Percentiles rank a stretch among this genome's conserved stretches.
Evolutionary conservation across 2,797 vertebrate species (phyloP).

Genomic region (Eospalax fontanierii): DNA sequence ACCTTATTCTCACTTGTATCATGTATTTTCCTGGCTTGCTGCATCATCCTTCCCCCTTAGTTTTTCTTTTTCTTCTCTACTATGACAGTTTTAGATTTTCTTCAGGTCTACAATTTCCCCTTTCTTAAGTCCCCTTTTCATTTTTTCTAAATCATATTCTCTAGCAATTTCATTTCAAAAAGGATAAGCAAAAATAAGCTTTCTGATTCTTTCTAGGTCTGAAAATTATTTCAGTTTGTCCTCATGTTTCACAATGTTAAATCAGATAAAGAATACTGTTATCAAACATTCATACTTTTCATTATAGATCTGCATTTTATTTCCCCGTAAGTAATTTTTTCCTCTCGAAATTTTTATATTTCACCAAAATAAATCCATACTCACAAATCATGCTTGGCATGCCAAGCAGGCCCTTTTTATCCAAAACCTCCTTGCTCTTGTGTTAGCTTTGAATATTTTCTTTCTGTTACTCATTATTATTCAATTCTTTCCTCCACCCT

Average conservation of each 20-base stretch:
- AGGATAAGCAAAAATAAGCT: background rate
- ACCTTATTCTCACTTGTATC: conserved; percentile 18
- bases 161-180: conserved; percentile 60
- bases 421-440: background rate
- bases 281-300: conserved; percentile 30
- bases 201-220: background rate
- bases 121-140: conserved; percentile 30
- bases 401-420: background rate
- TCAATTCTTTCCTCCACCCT: conserved; percentile 27
- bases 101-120: background rate
- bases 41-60: background rate
- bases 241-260: background rate
- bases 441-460: conserved; percentile 16
- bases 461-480: background rate
- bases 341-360: background rate
- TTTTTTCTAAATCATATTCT: conserved; percentile 47
- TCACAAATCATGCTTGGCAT: background rate
- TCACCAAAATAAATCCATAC: background rate
- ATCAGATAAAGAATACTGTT: conserved; percentile 6
- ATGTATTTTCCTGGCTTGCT: conserved; percentile 1
- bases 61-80: background rate
- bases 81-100: conserved; percentile 11
- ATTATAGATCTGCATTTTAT: conserved; percentile 21
- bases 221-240: conserved; percentile 46
- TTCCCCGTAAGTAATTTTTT: conserved; percentile 7